Evolutionary conservation across 2,797 vertebrate species (phyloP), one percentile per base, ranked within the genome.

Genomic region (Neosalanx taihuensis): DNA sequence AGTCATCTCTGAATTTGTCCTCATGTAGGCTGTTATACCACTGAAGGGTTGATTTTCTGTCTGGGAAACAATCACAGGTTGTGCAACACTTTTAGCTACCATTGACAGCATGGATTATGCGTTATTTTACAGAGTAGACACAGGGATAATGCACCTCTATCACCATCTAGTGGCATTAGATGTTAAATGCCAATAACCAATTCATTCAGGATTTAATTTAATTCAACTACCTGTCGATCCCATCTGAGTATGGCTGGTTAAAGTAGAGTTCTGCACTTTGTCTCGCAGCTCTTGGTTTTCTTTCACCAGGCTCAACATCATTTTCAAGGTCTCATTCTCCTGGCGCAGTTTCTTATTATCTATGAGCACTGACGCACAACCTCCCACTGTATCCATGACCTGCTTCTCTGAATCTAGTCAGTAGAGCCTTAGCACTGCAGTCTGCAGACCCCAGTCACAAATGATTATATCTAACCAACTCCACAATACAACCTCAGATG

Each of bases 311-410:
- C 20, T 35, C 15, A 86, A n/a, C 62, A 83, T 65, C 0, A 35
- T 33, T 63, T 79, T 86, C 56, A 91, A 17, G 3, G 81, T 61
- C 2, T 77, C 72, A 9, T 86, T 86, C 68, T 91, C 81, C 61
- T 69, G 63, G 13, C 13, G 13, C 0, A 90, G 84, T 6, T 69
- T 74, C 3, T 82, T 68, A 10, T 74, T 84, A 72, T 80, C 37
- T n/a, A 33, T 67, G 10, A 49, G 17, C 53, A 82, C 64, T 13
- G 72, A 20, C 5, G 20, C 74, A 31, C 37, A 13, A 3, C 67
- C 61, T 10, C 58, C 58, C 31, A 26, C 33, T 26, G 51, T 61
- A 30, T 68, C 53, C 76, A 75, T 83, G 15, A 41, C 5, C 62
- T 66, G 26, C 35, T 35, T 63, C 64, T 18, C 17, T 13, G 46